Base-by-base conservation (phyloP, 2,113 vertebrate species). In the Quiscalus mexicanus region DNA sequence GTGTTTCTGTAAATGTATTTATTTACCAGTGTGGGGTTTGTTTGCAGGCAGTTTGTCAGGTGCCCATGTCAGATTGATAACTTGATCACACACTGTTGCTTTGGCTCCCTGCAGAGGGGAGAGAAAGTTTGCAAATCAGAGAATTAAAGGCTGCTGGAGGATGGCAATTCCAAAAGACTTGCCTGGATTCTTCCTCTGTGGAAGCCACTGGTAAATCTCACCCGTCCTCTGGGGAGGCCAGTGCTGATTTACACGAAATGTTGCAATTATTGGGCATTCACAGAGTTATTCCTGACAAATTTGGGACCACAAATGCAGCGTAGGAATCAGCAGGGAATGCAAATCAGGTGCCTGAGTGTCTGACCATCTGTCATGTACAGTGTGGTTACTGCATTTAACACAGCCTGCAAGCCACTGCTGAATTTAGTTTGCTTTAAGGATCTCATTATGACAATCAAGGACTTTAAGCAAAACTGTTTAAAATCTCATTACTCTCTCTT, bases 1-100 rank as follows among this genome's bases (percentile, higher is more conserved):
- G 59, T 73, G 76, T 71, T 88, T 81, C 83, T 81, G 20, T 74
- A 88, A 81, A 92, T 42, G 79, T 92, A 39, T 97, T 95, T 96
- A 74, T 60, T 63, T 55, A 60, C 30, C 73, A 68, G 73, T n/a
- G 81, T 37, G 82, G 3, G 5, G 39, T 80, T 95, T 86, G 89
- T 91, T 94, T 93, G 87, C 76, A 59, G 87, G 44, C 63, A 88
- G 71, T 88, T 74, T 90, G 76, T 95, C 83, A 86, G 85, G 64
- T 92, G 64, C 77, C 85, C 8, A 1, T 63, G 39, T 42, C 27
- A 71, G 76, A 81, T 35, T 84, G 76, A 70, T 91, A 86, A 88
- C 55, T 74, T 47, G 69, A 94, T 93, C 50, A 18, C 16, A 67
- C 52, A n/a, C 41, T 90, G 4, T n/a, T 81, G 64, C 93, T 75